Conservation (phyloP, 2,888 invertebrate genomes). For the Malthinus seriepunctatus region DNA sequence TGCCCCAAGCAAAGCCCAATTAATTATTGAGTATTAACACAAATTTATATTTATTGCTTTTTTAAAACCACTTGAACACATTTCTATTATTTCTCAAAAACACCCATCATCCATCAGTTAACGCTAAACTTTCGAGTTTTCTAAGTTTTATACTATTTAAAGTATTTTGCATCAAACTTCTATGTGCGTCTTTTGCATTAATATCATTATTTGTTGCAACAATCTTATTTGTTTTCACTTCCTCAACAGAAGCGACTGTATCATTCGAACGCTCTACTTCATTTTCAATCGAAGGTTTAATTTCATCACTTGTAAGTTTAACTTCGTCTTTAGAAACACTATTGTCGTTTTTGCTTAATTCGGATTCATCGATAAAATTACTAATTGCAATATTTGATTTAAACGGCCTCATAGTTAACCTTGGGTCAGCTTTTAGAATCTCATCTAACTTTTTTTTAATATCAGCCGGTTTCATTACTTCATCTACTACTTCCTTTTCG, state of each 20-base stretch:
- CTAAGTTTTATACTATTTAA: conserved; percentile 41
- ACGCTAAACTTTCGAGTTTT: conserved; percentile 31
- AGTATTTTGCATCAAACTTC: conserved; percentile 39
- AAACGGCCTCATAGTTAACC: conserved; percentile 9
- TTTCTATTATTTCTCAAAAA: not conserved
- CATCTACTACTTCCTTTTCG: conserved; percentile 12
- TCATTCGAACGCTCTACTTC: conserved; percentile 11
- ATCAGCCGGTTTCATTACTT: conserved; percentile 24
- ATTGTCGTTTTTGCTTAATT: not conserved
- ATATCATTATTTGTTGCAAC: conserved; percentile 15
- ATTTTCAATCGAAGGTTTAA: not conserved
- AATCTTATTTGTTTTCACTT: conserved; percentile 30
- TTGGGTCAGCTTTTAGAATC: conserved; percentile 26
- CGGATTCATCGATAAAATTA: conserved; percentile 8
- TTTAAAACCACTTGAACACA: too few relatives aligned
- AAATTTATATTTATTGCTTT: too few relatives aligned
- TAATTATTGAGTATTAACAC: not conserved
- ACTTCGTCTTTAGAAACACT: not conserved
- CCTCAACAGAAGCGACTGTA: not conserved
- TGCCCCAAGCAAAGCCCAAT: conserved; percentile 19
- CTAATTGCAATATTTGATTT: conserved; percentile 18
- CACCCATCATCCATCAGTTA: conserved; percentile 1
- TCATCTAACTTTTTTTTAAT: conserved; percentile 30
- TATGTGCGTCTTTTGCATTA: conserved; percentile 20
- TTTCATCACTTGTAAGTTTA: not conserved